phyloP scores from a whole-genome alignment of 2,113 vertebrate genomes.

The Anhinga rufa region DNA sequence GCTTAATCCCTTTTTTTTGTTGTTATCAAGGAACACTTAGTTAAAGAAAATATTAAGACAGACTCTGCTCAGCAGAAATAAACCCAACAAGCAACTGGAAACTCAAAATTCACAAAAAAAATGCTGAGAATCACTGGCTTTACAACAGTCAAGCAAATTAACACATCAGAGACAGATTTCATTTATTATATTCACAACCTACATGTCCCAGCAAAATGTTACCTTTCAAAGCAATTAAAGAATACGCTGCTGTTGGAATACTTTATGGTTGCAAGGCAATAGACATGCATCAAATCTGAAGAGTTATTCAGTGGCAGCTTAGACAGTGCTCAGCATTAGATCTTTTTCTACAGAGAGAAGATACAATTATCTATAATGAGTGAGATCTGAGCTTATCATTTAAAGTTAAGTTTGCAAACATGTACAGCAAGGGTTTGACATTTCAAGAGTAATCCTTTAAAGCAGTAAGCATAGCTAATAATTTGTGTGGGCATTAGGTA shows the following conservation, averaged over 20 bases:
- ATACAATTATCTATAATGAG: slow-evolving; percentile 26
- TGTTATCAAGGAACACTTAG: neutral
- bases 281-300: neutral
- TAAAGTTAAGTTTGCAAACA: slow-evolving; percentile 47
- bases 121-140: neutral
- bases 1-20: neutral
- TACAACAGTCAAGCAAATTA: neutral
- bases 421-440: neutral
- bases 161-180: neutral
- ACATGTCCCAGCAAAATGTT: neutral
- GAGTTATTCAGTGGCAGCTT: neutral
- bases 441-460: neutral
- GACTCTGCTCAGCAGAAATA: neutral
- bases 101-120: neutral
- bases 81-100: neutral
- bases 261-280: neutral
- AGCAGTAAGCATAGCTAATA: slow-evolving; percentile 13
- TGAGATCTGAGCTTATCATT: slow-evolving; percentile 23
- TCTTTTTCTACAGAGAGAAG: neutral
- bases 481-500: slow-evolving; percentile 36
- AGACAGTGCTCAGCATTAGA: neutral
- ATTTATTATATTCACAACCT: neutral
- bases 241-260: neutral
- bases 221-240: neutral
- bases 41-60: neutral